A percentile compares a stretch with the other conserved stretches of the same genome.
These are phyloP conservation scores for Xiphorhynchus erythropygius DNA, from an alignment of 2,797 vertebrate species.

Conservation along the genomic window DNA sequence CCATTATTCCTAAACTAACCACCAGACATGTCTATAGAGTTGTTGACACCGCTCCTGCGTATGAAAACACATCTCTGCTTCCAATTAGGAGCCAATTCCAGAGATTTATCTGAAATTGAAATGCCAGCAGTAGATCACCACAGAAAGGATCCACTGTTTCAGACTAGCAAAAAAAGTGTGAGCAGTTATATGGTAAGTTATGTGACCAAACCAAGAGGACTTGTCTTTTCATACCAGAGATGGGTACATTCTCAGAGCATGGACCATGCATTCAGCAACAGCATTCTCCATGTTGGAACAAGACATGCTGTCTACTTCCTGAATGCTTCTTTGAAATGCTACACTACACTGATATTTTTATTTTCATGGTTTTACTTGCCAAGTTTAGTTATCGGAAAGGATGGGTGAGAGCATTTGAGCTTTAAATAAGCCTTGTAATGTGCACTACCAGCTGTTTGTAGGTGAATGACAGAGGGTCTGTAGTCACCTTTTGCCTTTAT, in stretches of 20 bases:
- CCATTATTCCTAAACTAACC: neutral
- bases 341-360: slow-evolving; percentile 62
- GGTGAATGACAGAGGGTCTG: slow-evolving; percentile 3
- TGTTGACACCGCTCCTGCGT: neutral
- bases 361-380: slow-evolving; percentile 39
- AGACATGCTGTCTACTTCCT: slow-evolving; percentile 59
- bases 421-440: slow-evolving; percentile 39
- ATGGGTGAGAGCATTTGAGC: slow-evolving; percentile 47
- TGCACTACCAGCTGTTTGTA: slow-evolving; percentile 50
- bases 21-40: neutral
- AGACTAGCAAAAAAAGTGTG: neutral
- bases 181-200: neutral
- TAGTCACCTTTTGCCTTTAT: slow-evolving; percentile 5
- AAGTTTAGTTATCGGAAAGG: slow-evolving; percentile 16
- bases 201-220: neutral
- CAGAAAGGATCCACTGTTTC: neutral
- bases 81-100: neutral
- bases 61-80: neutral
- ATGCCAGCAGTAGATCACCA: neutral
- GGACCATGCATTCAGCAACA: neutral
- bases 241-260: neutral
- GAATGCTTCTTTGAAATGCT: slow-evolving; percentile 59
- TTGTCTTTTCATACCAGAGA: neutral
- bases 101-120: neutral
- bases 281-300: neutral